phyloP scores from a whole-genome alignment of 2,113 vertebrate species.

The Burhinus oedicnemus region DNA sequence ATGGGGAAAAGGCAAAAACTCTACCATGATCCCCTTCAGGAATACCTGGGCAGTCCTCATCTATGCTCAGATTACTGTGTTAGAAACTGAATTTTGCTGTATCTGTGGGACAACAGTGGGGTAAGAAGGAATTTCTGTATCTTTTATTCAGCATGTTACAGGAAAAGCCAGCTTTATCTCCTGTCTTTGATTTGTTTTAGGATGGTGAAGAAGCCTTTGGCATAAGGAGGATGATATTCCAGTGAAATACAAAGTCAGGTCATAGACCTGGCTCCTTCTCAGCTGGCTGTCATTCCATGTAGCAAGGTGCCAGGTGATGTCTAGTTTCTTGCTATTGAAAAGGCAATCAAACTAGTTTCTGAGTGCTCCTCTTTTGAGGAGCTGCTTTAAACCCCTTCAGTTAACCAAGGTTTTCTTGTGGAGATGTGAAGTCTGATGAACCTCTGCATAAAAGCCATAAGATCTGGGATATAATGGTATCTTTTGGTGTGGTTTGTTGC shows the following conservation, averaged over 20 bases:
- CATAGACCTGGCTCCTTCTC: not conserved
- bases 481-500: not conserved
- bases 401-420: not conserved
- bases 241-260: not conserved
- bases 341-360: not conserved
- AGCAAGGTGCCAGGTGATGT: not conserved
- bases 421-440: not conserved
- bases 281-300: not conserved
- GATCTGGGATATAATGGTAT: not conserved
- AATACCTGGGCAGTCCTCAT: not conserved
- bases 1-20: not conserved
- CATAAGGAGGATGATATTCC: not conserved
- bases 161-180: not conserved
- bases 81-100: not conserved
- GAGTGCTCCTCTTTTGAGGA: not conserved
- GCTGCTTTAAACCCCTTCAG: not conserved
- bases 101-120: not conserved
- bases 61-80: not conserved
- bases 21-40: not conserved
- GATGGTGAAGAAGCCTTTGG: not conserved
- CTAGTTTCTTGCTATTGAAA: not conserved
- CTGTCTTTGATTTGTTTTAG: not conserved
- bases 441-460: not conserved
- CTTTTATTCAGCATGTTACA: not conserved
- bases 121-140: not conserved